Percentiles rank a stretch among this genome's conserved stretches.
Conservation (phyloP, 2,888 invertebrate species). For the Arctia plantaginis region DNA sequence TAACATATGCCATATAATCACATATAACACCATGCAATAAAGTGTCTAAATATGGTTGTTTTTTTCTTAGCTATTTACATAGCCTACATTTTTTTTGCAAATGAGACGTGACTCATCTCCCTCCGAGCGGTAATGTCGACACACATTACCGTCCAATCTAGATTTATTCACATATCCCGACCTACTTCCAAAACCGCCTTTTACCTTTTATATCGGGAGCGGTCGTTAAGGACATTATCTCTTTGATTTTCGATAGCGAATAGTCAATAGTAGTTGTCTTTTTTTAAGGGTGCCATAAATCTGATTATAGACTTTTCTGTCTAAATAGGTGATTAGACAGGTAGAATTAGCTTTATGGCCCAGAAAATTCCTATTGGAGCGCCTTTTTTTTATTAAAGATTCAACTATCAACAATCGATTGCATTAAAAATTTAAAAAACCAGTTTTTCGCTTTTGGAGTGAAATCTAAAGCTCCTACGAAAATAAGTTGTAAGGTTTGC, state of each 20-base stretch:
- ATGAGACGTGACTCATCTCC: conserved; percentile 16
- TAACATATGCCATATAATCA: neutral
- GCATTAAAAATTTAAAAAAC: too few relatives aligned
- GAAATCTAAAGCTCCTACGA: too few relatives aligned
- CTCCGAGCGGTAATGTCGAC: conserved; percentile 61
- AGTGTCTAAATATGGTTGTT: neutral
- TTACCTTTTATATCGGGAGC: conserved; percentile 58
- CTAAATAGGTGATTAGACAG: neutral
- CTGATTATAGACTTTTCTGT: neutral
- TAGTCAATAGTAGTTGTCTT: conserved; percentile 9
- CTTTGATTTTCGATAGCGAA: conserved; percentile 36
- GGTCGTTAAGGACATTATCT: conserved; percentile 50
- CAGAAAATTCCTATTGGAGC: too few relatives aligned
- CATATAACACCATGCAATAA: neutral
- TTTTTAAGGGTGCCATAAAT: neutral
- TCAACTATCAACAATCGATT: too few relatives aligned
- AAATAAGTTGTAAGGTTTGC: too few relatives aligned
- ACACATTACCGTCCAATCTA: conserved; percentile 70
- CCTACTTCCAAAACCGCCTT: conserved; percentile 65
- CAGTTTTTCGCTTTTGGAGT: too few relatives aligned
- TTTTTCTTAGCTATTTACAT: neutral
- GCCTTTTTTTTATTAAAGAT: too few relatives aligned
- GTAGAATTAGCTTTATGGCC: too few relatives aligned
- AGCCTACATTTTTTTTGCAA: neutral
- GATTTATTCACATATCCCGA: conserved; percentile 73